These are phyloP conservation scores for Nephrotoma guestfalica DNA, from an alignment of 2,888 invertebrate species.

Conservation along the genomic window DNA sequence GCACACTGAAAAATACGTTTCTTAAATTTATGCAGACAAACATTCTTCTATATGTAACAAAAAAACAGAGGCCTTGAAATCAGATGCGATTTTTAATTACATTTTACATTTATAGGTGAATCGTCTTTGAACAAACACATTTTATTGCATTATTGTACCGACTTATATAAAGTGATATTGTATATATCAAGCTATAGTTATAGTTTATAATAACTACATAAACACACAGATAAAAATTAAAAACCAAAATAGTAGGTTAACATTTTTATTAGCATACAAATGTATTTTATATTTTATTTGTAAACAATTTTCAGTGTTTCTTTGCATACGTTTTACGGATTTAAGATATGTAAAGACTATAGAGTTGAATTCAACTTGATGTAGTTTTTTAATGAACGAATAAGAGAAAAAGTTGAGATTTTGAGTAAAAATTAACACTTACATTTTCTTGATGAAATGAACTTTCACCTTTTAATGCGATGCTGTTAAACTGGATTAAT, in stretches of 20 bases:
- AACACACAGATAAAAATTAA: neutral
- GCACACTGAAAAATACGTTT: too few species aligned
- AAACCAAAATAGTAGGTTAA: neutral
- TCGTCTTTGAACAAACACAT: neutral
- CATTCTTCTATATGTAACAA: neutral
- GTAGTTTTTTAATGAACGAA: neutral
- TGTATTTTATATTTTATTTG: neutral
- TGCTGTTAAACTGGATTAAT: neutral
- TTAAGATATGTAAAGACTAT: neutral
- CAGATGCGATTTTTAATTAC: neutral
- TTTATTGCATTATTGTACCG: neutral
- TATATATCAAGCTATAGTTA: too few species aligned
- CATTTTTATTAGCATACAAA: neutral
- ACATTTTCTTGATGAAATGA: neutral
- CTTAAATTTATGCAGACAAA: too few species aligned
- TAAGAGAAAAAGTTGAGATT: neutral
- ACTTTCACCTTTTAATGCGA: neutral
- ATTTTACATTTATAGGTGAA: neutral
- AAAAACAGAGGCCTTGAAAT: neutral
- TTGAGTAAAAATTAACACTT: neutral
- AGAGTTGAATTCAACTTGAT: neutral
- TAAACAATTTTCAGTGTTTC: neutral
- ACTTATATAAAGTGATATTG: too few species aligned
- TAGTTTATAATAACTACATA: neutral
- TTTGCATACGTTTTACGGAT: neutral